These are phyloP conservation scores for Leptestheria dahalacensis DNA, from an alignment of 1,140 invertebrate species.

Conservation along the genomic window DNA sequence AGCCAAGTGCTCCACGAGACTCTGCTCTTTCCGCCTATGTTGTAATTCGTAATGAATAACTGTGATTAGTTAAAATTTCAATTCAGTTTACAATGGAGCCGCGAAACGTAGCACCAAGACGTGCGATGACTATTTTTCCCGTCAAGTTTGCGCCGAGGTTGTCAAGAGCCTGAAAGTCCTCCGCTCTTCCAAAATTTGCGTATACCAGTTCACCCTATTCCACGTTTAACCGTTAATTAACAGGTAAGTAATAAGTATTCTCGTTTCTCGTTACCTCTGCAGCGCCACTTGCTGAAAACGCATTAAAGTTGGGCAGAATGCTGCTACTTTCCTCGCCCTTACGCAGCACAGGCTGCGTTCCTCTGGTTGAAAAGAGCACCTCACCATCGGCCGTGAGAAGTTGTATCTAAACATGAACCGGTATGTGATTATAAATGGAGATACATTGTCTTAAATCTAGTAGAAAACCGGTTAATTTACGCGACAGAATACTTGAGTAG, in stretches of 20 bases:
- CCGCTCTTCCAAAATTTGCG: slow-evolving; percentile 32
- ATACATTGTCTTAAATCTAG: too few relatives aligned
- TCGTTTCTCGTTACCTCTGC: neutral
- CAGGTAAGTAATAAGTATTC: too few relatives aligned
- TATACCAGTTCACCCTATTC: too few relatives aligned
- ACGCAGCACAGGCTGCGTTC: neutral
- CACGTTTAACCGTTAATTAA: neutral
- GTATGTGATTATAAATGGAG: too few relatives aligned
- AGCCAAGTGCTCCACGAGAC: slow-evolving; percentile 19
- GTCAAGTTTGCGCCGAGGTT: slow-evolving; percentile 24
- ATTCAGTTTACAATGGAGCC: slow-evolving; percentile 26
- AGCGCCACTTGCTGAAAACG: slow-evolving; percentile 2
- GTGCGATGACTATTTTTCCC: slow-evolving; percentile 31
- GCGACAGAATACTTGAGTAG: too few relatives aligned
- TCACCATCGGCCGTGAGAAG: neutral
- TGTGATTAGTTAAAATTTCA: too few relatives aligned
- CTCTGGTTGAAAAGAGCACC: neutral
- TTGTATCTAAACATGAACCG: too few relatives aligned
- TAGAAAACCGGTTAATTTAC: too few relatives aligned
- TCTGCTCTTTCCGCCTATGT: slow-evolving; percentile 19
- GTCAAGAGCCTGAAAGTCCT: slow-evolving; percentile 31
- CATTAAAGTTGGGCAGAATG: slow-evolving; percentile 1
- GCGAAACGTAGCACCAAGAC: slow-evolving; percentile 35
- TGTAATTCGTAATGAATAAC: too few relatives aligned
- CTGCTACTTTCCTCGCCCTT: neutral